Percentiles rank a stretch among this genome's conserved stretches.
phyloP scores from a whole-genome alignment of 1,140 invertebrate species.

The Metopolophium dirhodum region DNA sequence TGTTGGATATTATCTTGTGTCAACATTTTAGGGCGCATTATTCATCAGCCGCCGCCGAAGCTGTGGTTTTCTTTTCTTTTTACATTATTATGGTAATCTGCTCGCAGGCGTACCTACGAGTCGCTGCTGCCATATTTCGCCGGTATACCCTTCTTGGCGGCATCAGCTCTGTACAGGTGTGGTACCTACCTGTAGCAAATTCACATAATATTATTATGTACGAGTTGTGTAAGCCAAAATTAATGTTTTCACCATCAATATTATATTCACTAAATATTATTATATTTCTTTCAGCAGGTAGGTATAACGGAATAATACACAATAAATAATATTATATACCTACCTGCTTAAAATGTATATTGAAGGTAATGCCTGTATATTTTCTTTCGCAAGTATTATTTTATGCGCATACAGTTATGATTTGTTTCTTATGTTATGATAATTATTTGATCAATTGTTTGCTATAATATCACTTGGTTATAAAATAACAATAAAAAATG shows the following conservation, averaged over 20 bases:
- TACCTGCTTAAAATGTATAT: not conserved
- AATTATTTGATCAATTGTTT: not conserved
- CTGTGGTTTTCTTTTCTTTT: slow-evolving; percentile 15
- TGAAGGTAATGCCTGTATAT: not conserved
- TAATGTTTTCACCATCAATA: not conserved
- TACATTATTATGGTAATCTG: slow-evolving; percentile 24
- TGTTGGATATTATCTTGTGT: slow-evolving; percentile 22
- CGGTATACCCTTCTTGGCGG: not conserved
- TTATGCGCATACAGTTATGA: not conserved
- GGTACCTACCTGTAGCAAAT: not conserved
- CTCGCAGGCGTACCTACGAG: not conserved
- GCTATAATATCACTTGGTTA: not conserved
- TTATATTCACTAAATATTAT: not conserved
- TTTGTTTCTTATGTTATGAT: not conserved
- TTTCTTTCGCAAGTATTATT: not conserved
- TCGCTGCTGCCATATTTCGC: not conserved
- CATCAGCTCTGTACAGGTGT: not conserved
- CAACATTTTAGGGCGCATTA: slow-evolving; percentile 30
- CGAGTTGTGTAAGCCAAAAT: slow-evolving; percentile 1
- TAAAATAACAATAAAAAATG: not conserved
- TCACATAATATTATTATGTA: not conserved
- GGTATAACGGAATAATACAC: not conserved
- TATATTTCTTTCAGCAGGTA: not conserved
- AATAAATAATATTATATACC: not conserved
- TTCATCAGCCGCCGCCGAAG: not conserved